phyloP scores from a whole-genome alignment of 2,888 invertebrate species.

The Drosophila neutralis region DNA sequence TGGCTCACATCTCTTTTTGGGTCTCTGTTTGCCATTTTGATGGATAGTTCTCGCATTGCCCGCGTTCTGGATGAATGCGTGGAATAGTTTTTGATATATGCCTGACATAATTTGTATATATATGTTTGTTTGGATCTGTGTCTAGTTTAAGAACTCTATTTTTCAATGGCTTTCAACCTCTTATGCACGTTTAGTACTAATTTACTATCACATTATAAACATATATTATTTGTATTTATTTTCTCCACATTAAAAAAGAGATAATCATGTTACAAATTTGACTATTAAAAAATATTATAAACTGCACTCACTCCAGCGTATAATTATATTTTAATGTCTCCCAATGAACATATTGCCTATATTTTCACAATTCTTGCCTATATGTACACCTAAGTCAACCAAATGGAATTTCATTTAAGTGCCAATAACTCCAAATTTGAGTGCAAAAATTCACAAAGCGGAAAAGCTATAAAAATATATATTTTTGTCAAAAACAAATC shows the following conservation, averaged over 20 bases:
- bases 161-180: background rate
- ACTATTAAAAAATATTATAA: background rate
- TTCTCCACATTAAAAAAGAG: too few species aligned
- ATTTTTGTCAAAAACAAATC: constrained; percentile 51
- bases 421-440: constrained; percentile 64
- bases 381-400: background rate
- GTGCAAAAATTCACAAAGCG: constrained; percentile 26
- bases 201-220: background rate
- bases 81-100: background rate
- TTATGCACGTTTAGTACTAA: background rate
- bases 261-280: too few species aligned
- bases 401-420: constrained; percentile 37
- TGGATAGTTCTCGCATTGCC: constrained; percentile 24
- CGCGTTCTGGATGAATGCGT: constrained; percentile 1
- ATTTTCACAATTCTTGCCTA: background rate
- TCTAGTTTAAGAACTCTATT: background rate
- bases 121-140: background rate
- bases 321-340: background rate
- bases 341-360: background rate
- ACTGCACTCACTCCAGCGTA: background rate
- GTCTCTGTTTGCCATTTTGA: constrained; percentile 22
- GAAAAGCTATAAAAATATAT: constrained; percentile 44
- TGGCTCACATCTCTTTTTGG: constrained; percentile 14
- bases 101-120: background rate
- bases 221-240: background rate